Evolutionary conservation across 2,888 invertebrate species (phyloP).

Genomic region (Synanthedon vespiformis): DNA sequence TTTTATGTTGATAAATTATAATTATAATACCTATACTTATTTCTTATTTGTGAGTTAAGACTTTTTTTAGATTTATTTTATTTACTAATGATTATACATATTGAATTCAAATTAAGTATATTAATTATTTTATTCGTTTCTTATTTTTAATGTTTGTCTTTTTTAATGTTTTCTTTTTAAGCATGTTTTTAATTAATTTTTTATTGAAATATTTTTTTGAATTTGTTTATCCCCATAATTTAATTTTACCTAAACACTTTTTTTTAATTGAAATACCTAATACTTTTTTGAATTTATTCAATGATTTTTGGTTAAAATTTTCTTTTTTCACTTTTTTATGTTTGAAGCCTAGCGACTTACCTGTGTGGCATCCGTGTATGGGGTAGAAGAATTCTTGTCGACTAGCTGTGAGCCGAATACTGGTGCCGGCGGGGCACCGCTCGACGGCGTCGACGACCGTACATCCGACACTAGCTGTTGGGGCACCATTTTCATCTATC

Average conservation of each 20-base stretch:
- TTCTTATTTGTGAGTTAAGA: too few species aligned
- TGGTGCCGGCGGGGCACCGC: conserved; percentile 77
- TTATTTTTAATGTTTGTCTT: neutral
- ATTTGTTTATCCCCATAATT: neutral
- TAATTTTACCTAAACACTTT: conserved; percentile 3
- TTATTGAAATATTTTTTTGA: neutral
- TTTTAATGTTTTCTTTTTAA: neutral
- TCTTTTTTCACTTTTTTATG: conserved; percentile 5
- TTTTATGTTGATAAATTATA: too few species aligned
- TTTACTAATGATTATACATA: too few species aligned
- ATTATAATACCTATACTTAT: too few species aligned
- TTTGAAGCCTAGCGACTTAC: conserved; percentile 67
- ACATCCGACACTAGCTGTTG: conserved; percentile 73
- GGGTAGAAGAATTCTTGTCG: conserved; percentile 91
- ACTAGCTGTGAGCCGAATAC: conserved; percentile 92
- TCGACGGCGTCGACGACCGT: conserved; percentile 71
- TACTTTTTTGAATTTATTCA: neutral
- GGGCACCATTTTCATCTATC: conserved; percentile 77
- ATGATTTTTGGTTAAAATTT: neutral
- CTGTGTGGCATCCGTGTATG: conserved; percentile 98
- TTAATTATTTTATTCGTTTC: too few species aligned
- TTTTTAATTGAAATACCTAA: neutral
- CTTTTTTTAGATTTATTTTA: too few species aligned
- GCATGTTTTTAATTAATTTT: conserved; percentile 1
- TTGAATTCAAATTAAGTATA: too few species aligned